phyloP scores from a whole-genome alignment of 2,113 vertebrate genomes.

The Pantherophis guttatus region DNA sequence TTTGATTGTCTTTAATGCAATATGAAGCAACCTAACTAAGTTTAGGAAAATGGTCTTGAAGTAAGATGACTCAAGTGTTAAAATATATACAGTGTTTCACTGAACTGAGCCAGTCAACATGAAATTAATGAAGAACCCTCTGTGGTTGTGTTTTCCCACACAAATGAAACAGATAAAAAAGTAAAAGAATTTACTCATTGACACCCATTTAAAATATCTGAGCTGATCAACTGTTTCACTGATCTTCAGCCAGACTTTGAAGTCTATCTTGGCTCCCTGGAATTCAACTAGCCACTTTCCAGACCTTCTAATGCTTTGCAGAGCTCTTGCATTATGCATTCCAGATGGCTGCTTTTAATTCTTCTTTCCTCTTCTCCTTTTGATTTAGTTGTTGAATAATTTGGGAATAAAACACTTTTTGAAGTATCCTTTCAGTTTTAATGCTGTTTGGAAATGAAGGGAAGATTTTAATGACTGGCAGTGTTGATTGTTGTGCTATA shows the following conservation, averaged over 20 bases:
- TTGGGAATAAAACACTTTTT: constrained; percentile 62
- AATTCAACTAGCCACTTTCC: constrained; percentile 77
- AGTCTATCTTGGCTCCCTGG: constrained; percentile 83
- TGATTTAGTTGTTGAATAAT: constrained; percentile 67
- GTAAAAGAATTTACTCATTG: constrained; percentile 80
- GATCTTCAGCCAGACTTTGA: constrained; percentile 83
- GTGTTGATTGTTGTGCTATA: constrained; percentile 20
- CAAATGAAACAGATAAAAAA: constrained; percentile 76
- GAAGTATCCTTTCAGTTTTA: constrained; percentile 42
- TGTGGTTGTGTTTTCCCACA: constrained; percentile 65
- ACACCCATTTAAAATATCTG: constrained; percentile 78
- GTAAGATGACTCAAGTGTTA: constrained; percentile 32
- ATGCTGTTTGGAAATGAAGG: constrained; percentile 19
- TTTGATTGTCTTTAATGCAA: neutral
- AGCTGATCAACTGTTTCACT: constrained; percentile 75
- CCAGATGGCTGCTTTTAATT: constrained; percentile 74
- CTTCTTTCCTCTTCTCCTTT: constrained; percentile 68
- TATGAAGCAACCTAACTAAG: constrained; percentile 10
- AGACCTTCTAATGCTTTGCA: constrained; percentile 83
- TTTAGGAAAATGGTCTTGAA: constrained; percentile 27
- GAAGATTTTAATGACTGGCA: constrained; percentile 43
- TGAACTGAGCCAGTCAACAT: constrained; percentile 56
- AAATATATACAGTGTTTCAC: constrained; percentile 33
- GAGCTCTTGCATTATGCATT: constrained; percentile 76
- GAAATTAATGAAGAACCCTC: constrained; percentile 62